Conservation (phyloP, 1,140 invertebrate species). For the Ctenoplectra terminalis region DNA sequence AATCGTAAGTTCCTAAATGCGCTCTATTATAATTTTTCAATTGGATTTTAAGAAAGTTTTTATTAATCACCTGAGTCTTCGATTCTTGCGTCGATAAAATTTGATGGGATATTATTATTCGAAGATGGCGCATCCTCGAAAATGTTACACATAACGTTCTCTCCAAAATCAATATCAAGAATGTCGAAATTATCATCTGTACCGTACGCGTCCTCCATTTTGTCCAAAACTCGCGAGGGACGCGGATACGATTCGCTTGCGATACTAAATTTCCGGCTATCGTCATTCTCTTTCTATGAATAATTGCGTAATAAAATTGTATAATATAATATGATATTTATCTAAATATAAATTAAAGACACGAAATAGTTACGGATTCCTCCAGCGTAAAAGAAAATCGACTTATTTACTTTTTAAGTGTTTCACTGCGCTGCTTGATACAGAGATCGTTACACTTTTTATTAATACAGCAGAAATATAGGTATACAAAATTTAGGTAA, state of each 20-base stretch:
- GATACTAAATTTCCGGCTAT: slow-evolving; percentile 17
- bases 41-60: background rate
- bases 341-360: background rate
- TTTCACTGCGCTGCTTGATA: no score
- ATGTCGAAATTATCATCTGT: background rate
- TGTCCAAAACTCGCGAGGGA: background rate
- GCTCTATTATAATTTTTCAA: no score
- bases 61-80: slow-evolving; percentile 1
- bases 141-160: background rate
- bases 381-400: no score
- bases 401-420: no score
- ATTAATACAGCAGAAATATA: no score
- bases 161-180: slow-evolving; percentile 8
- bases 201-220: background rate
- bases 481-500: no score
- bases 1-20: no score
- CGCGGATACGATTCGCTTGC: background rate
- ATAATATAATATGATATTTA: background rate
- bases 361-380: background rate
- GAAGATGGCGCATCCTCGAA: background rate
- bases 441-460: no score
- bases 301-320: no score
- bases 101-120: background rate
- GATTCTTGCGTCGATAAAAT: background rate
- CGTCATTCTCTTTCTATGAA: background rate